Conservation (phyloP, 2,113 vertebrate species). For the Solea senegalensis region DNA sequence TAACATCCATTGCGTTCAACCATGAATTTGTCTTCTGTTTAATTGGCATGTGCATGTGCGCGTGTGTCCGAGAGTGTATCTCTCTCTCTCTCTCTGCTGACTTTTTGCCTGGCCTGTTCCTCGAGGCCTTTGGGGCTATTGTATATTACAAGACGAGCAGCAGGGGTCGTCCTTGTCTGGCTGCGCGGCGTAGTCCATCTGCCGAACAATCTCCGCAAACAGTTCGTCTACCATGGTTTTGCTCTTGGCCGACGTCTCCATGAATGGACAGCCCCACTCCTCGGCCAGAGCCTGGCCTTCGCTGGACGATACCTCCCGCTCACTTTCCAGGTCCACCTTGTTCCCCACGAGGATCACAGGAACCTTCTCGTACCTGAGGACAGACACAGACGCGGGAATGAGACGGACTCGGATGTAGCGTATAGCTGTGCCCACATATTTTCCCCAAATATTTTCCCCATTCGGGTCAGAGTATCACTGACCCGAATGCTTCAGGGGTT, state of each 20-base stretch:
- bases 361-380: constrained; percentile 95
- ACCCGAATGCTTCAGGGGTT: background rate
- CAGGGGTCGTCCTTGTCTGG: constrained; percentile 98
- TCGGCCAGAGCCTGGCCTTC: constrained; percentile 96
- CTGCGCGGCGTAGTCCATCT: constrained; percentile 99
- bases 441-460: background rate
- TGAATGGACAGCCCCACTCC: constrained; percentile 99
- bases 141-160: constrained; percentile 99
- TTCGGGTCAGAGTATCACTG: background rate
- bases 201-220: constrained; percentile 98
- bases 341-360: constrained; percentile 99
- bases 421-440: background rate
- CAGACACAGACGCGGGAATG: constrained; percentile 17
- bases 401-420: background rate
- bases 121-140: constrained; percentile 83
- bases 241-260: constrained; percentile 99
- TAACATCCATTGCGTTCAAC: constrained; percentile 65
- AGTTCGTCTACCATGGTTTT: constrained; percentile 99
- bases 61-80: constrained; percentile 47
- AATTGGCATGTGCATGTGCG: constrained; percentile 56
- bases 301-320: constrained; percentile 92
- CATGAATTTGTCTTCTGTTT: constrained; percentile 49
- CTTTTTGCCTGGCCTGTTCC: constrained; percentile 32
- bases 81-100: constrained; percentile 21
- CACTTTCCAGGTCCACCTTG: constrained; percentile 98